Evolutionary conservation across 2,113 vertebrate species (phyloP), one percentile per base, ranked within the genome.

Genomic region (Myxocyprinus asiaticus): DNA sequence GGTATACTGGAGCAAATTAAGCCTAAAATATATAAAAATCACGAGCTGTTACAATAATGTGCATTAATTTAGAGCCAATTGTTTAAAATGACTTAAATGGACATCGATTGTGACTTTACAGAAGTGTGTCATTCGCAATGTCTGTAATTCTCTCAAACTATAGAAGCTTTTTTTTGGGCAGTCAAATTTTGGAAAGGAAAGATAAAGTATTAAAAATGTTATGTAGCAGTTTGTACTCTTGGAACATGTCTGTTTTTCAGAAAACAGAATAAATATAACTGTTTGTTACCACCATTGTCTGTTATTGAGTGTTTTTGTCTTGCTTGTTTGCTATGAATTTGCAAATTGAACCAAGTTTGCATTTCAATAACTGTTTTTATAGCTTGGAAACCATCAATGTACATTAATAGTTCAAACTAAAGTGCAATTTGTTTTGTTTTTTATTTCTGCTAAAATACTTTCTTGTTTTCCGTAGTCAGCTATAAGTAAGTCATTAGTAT

Each of bases 181-280:
- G 7, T 48, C 69, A 56, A 12, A 14, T 79, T n/a, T 79, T 70
- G 48, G 55, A 58, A 62, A n/a, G 15, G 77, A 55, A 42, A 56
- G 15, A n/a, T 43, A 55, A 33, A 14, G 43, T 73, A 43, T 58
- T 55, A 12, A 58, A 12, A 79, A 71, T 15, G 15, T 10, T 45
- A 42, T 3, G 1, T 50, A 73, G 15, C 44, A 55, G 42, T 73
- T 66, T 9, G 42, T 67, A 11, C 66, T 62, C 62, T 44, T 33
- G 22, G 22, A 33, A 33, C 22, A 33, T 33, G 22, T 33, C 22
- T 33, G 22, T 33, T 33, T 33, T 33, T 33, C 22, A 33, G 22
- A 33, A 33, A 82, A 70, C 67, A 50, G 53, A 81, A 77, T 77
- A 76, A 77, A 77, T 22, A 56, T n/a, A 53, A 70, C 11, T 70